Percentiles rank a stretch among this genome's conserved stretches.
These are phyloP conservation scores for Xanthia icteritia DNA, from an alignment of 2,888 invertebrate genomes.

Conservation along the genomic window DNA sequence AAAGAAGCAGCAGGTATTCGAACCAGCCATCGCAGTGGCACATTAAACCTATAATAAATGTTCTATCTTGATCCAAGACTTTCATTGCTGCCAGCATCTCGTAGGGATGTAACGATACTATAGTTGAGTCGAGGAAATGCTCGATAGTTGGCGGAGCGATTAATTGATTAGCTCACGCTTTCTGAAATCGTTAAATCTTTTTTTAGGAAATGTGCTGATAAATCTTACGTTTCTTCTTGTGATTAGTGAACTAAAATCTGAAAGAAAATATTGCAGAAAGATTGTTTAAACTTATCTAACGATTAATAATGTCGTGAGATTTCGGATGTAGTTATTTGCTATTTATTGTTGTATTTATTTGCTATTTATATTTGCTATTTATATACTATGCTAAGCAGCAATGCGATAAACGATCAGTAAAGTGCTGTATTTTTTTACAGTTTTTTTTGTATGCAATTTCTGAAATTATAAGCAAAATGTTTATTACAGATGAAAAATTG, in stretches of 20 bases:
- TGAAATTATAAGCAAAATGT: background rate
- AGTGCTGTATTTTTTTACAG: background rate
- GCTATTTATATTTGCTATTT: too few species aligned
- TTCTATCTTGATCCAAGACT: conserved; percentile 49
- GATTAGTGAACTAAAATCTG: background rate
- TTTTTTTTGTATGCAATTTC: background rate
- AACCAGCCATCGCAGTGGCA: conserved; percentile 11
- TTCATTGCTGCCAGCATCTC: conserved; percentile 24
- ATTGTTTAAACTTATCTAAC: background rate
- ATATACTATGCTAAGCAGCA: background rate
- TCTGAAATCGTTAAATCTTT: conserved; percentile 6
- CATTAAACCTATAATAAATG: conserved; percentile 56
- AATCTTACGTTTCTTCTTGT: background rate
- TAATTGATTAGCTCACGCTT: background rate
- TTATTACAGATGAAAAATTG: background rate
- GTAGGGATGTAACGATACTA: conserved; percentile 15
- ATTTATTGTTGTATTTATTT: too few species aligned
- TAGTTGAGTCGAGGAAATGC: background rate
- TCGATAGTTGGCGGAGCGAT: conserved; percentile 5
- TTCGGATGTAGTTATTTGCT: background rate
- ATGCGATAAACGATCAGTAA: background rate
- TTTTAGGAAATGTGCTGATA: background rate
- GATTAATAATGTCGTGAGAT: background rate
- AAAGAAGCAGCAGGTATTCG: conserved; percentile 17
- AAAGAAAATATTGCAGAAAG: background rate